These are phyloP conservation scores for Hylaeus anthracinus DNA, from an alignment of 1,140 invertebrate species.

Conservation along the genomic window DNA sequence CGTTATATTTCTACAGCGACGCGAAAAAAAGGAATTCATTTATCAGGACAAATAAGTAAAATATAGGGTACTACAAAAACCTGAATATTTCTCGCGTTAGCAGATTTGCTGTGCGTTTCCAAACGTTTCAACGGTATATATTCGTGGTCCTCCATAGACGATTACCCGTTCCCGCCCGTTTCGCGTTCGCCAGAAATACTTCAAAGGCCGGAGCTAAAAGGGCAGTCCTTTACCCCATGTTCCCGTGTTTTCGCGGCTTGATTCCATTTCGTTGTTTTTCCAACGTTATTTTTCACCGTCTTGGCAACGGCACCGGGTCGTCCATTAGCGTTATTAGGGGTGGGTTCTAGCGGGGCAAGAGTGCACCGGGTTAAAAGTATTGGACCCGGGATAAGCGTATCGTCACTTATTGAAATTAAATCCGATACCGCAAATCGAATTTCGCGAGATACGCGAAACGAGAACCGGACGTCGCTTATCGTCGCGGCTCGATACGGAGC, in stretches of 20 bases:
- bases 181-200: constrained; percentile 6
- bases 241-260: neutral
- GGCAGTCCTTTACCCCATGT: neutral
- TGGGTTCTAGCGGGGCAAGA: constrained; percentile 7
- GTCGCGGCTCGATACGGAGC: neutral
- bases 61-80: too few relatives aligned
- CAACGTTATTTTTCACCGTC: constrained; percentile 21
- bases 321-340: constrained; percentile 54
- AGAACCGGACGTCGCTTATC: neutral
- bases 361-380: constrained; percentile 15
- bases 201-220: neutral
- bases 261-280: constrained; percentile 13
- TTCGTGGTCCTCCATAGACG: neutral
- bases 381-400: neutral
- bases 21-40: too few relatives aligned
- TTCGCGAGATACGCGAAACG: neutral
- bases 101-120: too few relatives aligned
- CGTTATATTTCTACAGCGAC: too few relatives aligned
- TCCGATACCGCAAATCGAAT: constrained; percentile 16
- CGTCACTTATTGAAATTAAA: constrained; percentile 46
- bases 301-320: constrained; percentile 13
- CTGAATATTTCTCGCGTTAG: too few relatives aligned
- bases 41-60: too few relatives aligned
- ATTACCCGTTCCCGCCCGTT: neutral
- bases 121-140: too few relatives aligned